Percentiles rank a stretch among this genome's conserved stretches.
These are phyloP conservation scores for Poicephalus gulielmi DNA, from an alignment of 2,113 vertebrate species.

Conservation along the genomic window DNA sequence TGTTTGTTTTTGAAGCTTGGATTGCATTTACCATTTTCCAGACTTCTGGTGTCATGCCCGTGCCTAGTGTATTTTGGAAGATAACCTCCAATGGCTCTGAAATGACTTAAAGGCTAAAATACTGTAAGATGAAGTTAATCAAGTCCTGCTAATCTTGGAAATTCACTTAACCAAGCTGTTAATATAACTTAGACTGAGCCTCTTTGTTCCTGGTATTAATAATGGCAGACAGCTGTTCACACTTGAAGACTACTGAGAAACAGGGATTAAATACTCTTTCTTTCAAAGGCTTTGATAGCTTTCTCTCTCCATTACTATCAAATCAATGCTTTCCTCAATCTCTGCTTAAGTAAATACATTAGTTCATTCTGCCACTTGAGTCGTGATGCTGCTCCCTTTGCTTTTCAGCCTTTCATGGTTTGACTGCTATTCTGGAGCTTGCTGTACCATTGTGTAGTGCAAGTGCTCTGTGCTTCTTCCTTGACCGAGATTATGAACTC, in stretches of 20 bases:
- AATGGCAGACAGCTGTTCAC: slow-evolving; percentile 55
- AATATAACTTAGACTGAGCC: not conserved
- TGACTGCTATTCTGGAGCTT: not conserved
- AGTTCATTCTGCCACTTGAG: not conserved
- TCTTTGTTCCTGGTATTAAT: slow-evolving; percentile 20
- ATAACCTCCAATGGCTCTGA: slow-evolving; percentile 27
- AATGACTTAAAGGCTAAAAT: slow-evolving; percentile 43
- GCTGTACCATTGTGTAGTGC: not conserved
- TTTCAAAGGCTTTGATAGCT: not conserved
- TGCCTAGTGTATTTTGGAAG: slow-evolving; percentile 37
- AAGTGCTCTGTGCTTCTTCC: not conserved
- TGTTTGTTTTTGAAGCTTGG: slow-evolving; percentile 15
- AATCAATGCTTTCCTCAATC: not conserved
- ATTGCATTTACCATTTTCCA: slow-evolving; percentile 15
- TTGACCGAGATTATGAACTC: not conserved
- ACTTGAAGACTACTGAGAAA: not conserved
- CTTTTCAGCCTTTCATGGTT: not conserved
- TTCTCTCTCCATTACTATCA: not conserved
- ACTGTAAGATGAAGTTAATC: slow-evolving; percentile 14
- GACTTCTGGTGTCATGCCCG: not conserved
- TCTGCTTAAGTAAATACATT: not conserved
- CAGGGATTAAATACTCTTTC: not conserved
- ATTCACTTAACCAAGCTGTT: slow-evolving; percentile 20
- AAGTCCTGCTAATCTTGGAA: slow-evolving; percentile 25
- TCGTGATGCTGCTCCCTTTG: not conserved